Conservation (phyloP, 2,888 invertebrate genomes). For the Strigamia crassipes region DNA sequence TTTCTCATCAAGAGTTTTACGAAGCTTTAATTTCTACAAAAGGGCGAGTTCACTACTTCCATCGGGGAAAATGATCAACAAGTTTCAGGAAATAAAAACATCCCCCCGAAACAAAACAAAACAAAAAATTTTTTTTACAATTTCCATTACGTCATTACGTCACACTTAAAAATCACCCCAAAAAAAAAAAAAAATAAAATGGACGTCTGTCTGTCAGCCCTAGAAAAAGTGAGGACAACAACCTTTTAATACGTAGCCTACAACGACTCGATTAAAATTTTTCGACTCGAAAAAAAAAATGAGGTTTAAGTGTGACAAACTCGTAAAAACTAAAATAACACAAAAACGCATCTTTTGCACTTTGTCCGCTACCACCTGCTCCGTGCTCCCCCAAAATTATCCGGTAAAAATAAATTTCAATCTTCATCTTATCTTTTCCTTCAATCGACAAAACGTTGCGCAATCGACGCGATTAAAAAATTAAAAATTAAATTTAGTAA, state of each 20-base stretch:
- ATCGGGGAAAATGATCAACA: conserved; percentile 12
- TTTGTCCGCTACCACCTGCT: background rate
- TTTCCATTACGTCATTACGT: background rate
- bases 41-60: conserved; percentile 21
- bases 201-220: background rate
- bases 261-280: background rate
- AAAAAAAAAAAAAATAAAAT: too few species aligned
- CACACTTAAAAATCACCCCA: background rate
- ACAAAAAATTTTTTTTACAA: background rate
- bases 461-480: background rate
- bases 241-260: background rate
- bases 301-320: too few species aligned
- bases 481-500: too few species aligned
- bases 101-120: background rate
- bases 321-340: background rate
- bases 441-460: too few species aligned
- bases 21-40: conserved; percentile 11
- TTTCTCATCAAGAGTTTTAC: background rate
- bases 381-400: background rate
- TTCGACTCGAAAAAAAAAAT: background rate
- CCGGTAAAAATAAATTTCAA: too few species aligned
- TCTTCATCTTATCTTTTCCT: too few species aligned
- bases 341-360: background rate
- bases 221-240: background rate
- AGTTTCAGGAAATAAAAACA: conserved; percentile 17